Base-by-base conservation (phyloP, 2,113 vertebrate species). In the Bambusicola thoracicus region DNA sequence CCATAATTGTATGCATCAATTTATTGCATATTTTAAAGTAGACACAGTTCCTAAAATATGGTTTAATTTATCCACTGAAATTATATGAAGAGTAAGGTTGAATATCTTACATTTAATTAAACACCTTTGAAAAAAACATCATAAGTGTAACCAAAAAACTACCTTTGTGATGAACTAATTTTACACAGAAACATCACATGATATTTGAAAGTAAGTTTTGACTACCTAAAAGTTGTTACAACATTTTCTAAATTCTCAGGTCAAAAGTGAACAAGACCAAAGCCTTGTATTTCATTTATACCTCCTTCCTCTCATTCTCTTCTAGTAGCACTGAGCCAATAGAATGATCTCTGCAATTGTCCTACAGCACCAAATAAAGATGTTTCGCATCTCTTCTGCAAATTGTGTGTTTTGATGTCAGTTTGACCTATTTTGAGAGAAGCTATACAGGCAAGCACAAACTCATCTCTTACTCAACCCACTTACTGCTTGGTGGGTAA, bases 201-300 rank as follows among this genome's bases (percentile, higher is more conserved):
- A 27, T 53, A 4, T n/a, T 65, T 65, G 32, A 74, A 90, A 81
- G 49, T 30, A 24, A 81, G 51, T 59, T 86, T 91, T 69, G 11
- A 68, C 18, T 40, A 32, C 14, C 48, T 74, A 8, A 72, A 79
- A 79, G 4, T 8, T 61, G 69, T 30, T 74, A 19, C 6, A 79
- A 4, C 3, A 67, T 43, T 81, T 59, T 41, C 38, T 68, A 22
- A 63, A 11, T 2, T 18, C 14, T 66, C 69, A 17, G 7, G 40
- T 65, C 1, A 48, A 62, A 72, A 74, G 7, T 2, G 3, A 6
- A 22, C 4, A 72, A 14, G 2, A 44, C 1, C 3, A 17, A 22
- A 48, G 5, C 34, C 24, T 36, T 4, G 7, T 6, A 41, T 1
- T 38, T 16, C 8, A 25, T 38, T 12, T 7, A 7, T 11, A 72